Percentiles rank a stretch among this genome's conserved stretches.
Evolutionary conservation across 2,888 invertebrate genomes (phyloP).

Genomic region (Mayetiola destructor): DNA sequence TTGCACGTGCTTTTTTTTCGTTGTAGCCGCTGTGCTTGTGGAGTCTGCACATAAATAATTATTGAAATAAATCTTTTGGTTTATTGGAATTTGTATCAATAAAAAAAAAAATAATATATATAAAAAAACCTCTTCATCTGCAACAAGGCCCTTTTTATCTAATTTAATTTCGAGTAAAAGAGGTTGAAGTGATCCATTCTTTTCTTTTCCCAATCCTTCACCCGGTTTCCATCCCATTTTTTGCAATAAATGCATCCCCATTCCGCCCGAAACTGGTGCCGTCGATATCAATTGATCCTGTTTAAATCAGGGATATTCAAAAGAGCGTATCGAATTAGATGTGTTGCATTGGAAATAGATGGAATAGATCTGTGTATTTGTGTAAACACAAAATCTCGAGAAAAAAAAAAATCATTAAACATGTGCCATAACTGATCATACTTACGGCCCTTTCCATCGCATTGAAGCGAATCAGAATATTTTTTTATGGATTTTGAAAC

Average conservation of each 20-base stretch:
- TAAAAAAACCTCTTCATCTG: conserved; percentile 51
- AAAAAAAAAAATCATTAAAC: background rate
- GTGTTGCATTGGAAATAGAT: background rate
- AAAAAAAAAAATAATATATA: conserved; percentile 15
- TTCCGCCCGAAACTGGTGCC: conserved; percentile 83
- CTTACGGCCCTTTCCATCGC: conserved; percentile 6
- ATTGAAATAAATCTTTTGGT: background rate
- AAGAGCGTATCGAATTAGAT: background rate
- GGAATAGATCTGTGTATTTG: background rate
- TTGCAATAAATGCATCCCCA: conserved; percentile 92
- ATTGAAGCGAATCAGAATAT: background rate
- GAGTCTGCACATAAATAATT: conserved; percentile 3
- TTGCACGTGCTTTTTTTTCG: conserved; percentile 2
- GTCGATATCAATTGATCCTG: conserved; percentile 84
- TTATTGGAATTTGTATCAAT: background rate
- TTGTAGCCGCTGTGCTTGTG: conserved; percentile 6
- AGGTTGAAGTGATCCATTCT: conserved; percentile 80
- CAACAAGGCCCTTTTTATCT: conserved; percentile 78
- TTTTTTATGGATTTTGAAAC: background rate
- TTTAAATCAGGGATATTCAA: no score
- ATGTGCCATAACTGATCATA: conserved; percentile 2
- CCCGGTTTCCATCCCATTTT: conserved; percentile 99
- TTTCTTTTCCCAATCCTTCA: conserved; percentile 90
- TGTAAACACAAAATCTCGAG: background rate
- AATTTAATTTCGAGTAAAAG: conserved; percentile 87